Percentiles rank a stretch among this genome's conserved stretches.
Conservation (phyloP, 2,113 vertebrate species). For the Burhinus bistriatus region DNA sequence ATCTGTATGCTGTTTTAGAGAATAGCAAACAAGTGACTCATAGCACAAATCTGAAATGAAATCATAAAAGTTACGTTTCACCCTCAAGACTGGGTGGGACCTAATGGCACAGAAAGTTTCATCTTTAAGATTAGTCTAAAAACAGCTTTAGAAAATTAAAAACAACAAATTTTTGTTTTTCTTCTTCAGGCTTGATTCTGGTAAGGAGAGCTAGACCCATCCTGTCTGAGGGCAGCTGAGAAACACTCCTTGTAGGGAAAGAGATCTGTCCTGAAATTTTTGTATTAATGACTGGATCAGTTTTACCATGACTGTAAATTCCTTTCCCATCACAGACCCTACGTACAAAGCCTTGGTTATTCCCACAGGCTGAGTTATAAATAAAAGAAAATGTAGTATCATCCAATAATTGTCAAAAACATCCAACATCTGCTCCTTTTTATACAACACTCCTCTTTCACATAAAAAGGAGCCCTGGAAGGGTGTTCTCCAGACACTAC, state of each 20-base stretch:
- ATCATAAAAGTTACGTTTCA: not conserved
- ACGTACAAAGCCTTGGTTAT: not conserved
- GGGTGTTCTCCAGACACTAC: not conserved
- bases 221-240: not conserved
- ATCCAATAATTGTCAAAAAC: not conserved
- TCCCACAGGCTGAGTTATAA: not conserved
- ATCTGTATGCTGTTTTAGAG: not conserved
- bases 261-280: not conserved
- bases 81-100: not conserved
- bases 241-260: not conserved
- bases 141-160: not conserved
- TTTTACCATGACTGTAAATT: not conserved
- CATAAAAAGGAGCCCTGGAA: not conserved
- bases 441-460: not conserved
- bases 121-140: not conserved
- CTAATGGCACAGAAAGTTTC: not conserved
- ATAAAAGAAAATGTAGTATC: not conserved
- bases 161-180: not conserved
- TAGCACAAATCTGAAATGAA: not conserved
- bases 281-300: not conserved
- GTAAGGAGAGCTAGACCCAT: not conserved
- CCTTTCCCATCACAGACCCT: not conserved
- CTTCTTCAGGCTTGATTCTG: not conserved
- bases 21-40: not conserved
- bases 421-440: not conserved